Conservation (phyloP, 2,113 vertebrate species). For the Ameiurus melas region DNA sequence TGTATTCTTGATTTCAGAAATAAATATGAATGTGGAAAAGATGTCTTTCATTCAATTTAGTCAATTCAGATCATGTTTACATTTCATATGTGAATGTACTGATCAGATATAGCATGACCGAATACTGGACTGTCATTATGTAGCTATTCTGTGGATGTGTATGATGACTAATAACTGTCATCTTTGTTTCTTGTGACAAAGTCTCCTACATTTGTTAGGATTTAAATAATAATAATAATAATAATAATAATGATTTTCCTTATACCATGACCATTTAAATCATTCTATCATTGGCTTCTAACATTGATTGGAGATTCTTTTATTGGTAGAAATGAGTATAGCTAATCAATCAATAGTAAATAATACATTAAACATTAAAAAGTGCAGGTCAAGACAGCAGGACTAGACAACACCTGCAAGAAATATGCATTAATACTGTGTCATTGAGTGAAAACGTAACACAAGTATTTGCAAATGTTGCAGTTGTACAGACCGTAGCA, state of each 20-base stretch:
- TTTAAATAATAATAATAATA: too few species aligned
- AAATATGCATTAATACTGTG: neutral
- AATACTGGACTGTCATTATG: neutral
- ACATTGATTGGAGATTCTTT: neutral
- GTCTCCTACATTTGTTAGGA: neutral
- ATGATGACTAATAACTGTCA: neutral
- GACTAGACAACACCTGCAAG: neutral
- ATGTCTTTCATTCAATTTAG: neutral
- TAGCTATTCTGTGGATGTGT: neutral
- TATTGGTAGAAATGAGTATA: neutral
- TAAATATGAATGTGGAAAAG: slow-evolving; percentile 71
- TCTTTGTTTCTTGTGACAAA: neutral
- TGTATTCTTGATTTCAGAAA: slow-evolving; percentile 72
- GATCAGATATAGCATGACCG: neutral
- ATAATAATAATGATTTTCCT: neutral
- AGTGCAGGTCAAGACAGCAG: neutral
- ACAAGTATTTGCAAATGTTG: neutral
- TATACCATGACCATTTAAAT: neutral
- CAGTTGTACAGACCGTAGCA: neutral
- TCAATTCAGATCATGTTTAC: neutral
- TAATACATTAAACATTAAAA: neutral
- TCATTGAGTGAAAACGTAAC: neutral
- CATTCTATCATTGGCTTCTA: neutral
- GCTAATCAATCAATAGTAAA: neutral
- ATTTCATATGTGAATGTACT: neutral